Evolutionary conservation across 1,140 invertebrate genomes (phyloP), one percentile per base, ranked within the genome.

Genomic region (Venturia canescens): DNA sequence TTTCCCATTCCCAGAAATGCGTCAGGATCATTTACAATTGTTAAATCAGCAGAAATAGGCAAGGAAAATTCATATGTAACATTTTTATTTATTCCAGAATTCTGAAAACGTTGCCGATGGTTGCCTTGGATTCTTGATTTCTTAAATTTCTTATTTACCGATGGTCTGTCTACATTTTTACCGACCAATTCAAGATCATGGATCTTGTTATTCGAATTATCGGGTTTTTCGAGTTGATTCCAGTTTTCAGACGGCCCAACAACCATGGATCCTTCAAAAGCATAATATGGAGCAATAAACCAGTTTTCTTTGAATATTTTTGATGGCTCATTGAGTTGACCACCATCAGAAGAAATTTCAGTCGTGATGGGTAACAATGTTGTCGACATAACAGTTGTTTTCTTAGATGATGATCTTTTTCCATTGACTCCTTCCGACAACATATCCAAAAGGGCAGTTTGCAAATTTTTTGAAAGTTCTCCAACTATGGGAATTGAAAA

Each of bases 241-340:
- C 38, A 67, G 31, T 67, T 26, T 18, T 60, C 29, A 15, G 74
- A 63, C 5, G 63, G 53, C n/a, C 18, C 74, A 29, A 63, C 74
- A 15, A 76, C 26, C 63, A 78, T 67, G 0, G 77, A 63, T 5
- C 77, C 63, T 38, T 78, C 77, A 23, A 70, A 67, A 3, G 44
- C 60, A 63, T 78, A 78, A 50, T 69, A 78, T 29, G 77, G 77
- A 9, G 63, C 63, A 67, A 78, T 63, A 6, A 63, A 69, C 18
- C 9, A 34, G 11, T 27, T 53, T 21, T 78, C 63, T 15, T 15
- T 16, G n/a, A 3, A 2, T 1, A 23, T 72, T 72, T 38, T 16
- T 5, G 44, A 31, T n/a, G 21, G 70, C 23, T 44, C 21, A 11
- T 72, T 4, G 7, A 5, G 1, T 3, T 4, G 13, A 26, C 27